Conservation (phyloP, 2,797 vertebrate species). For the Galaxias olidus region DNA sequence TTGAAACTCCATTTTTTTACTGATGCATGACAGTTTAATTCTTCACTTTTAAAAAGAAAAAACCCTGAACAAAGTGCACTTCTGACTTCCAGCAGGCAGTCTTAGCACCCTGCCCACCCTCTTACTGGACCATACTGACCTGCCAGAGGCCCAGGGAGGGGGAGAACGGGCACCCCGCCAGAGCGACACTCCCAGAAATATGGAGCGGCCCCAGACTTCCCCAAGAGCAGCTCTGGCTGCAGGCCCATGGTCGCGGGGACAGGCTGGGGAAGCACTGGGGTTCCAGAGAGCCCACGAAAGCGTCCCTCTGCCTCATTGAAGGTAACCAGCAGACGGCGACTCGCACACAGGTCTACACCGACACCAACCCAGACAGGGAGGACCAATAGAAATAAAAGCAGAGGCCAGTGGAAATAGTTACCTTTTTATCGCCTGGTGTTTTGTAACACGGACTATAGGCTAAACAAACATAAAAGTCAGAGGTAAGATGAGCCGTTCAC, state of each 20-base stretch:
- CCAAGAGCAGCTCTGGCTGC: slow-evolving; percentile 79
- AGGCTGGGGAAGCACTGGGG: slow-evolving; percentile 73
- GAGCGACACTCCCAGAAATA: slow-evolving; percentile 83
- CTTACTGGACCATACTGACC: slow-evolving; percentile 77
- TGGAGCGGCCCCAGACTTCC: slow-evolving; percentile 75
- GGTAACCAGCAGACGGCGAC: slow-evolving; percentile 79
- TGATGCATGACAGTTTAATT: no score
- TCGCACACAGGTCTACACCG: slow-evolving; percentile 76
- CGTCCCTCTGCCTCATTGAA: slow-evolving; percentile 78
- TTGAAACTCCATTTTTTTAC: no score
- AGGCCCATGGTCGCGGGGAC: slow-evolving; percentile 72
- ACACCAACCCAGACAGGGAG: slow-evolving; percentile 62
- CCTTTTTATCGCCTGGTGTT: slow-evolving; percentile 40
- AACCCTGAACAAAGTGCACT: no score
- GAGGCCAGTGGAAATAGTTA: slow-evolving; percentile 68
- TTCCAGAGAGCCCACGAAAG: slow-evolving; percentile 78
- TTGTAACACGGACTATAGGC: no score
- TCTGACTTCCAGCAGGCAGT: slow-evolving; percentile 29
- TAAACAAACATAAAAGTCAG: no score
- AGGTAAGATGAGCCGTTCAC: no score
- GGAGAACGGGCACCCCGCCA: slow-evolving; percentile 74
- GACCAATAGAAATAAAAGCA: slow-evolving; percentile 65
- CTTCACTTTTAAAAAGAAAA: no score
- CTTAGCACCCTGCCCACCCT: slow-evolving; percentile 54
- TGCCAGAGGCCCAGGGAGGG: slow-evolving; percentile 74